phyloP scores from a whole-genome alignment of 2,113 vertebrate genomes.

The Otolemur garnettii region DNA sequence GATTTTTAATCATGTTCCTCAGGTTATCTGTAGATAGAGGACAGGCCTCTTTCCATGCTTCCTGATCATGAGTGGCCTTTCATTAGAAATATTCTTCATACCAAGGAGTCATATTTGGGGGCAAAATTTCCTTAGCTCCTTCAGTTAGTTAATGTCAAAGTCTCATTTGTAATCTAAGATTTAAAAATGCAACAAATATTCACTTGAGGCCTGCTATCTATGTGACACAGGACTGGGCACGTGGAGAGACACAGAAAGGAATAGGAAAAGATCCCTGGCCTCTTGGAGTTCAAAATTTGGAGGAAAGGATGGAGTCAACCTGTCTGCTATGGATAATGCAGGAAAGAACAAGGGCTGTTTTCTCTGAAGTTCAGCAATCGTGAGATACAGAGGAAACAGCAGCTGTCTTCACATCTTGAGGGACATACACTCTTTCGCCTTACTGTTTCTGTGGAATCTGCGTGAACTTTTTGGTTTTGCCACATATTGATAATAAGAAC shows the following conservation, averaged over 20 bases:
- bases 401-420: not conserved
- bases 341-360: not conserved
- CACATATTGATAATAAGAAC: not conserved
- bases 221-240: too few relatives aligned
- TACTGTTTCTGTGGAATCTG: not conserved
- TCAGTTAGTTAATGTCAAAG: not conserved
- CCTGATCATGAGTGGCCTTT: too few relatives aligned
- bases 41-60: too few relatives aligned
- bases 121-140: too few relatives aligned
- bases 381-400: not conserved
- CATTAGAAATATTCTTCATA: too few relatives aligned
- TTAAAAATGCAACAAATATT: not conserved
- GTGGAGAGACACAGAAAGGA: not conserved
- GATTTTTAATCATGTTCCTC: too few relatives aligned
- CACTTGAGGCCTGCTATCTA: not conserved
- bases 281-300: not conserved
- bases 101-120: too few relatives aligned
- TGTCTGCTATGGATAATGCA: fast-evolving
- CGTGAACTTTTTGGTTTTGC: not conserved
- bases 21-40: too few relatives aligned
- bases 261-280: not conserved
- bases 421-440: not conserved
- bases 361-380: not conserved
- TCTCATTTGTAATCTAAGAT: not conserved
- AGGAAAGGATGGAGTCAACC: not conserved